These are phyloP conservation scores for Otocyon megalotis DNA, from an alignment of 2,113 vertebrate genomes.

Conservation along the genomic window DNA sequence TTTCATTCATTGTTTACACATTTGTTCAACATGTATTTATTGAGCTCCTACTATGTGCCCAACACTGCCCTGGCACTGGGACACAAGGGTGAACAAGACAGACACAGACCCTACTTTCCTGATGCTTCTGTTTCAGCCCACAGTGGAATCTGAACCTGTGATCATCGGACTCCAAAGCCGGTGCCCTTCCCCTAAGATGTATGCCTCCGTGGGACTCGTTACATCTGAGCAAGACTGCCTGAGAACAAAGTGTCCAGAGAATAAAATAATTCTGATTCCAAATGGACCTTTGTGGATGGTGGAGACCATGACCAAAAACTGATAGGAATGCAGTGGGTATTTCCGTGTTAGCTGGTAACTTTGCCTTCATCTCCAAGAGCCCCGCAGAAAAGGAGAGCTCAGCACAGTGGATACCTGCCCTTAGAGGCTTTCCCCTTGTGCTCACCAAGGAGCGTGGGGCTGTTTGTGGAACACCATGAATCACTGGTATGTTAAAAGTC, in stretches of 20 bases:
- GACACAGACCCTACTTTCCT: background rate
- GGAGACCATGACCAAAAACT: background rate
- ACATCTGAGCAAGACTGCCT: background rate
- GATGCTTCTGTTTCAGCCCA: background rate
- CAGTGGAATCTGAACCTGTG: background rate
- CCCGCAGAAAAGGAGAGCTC: background rate
- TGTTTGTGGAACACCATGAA: background rate
- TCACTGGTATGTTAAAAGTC: background rate
- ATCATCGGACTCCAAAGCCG: background rate
- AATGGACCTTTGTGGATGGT: background rate
- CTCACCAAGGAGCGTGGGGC: background rate
- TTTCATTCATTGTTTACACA: background rate
- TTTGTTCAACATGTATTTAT: background rate
- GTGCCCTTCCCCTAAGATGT: background rate
- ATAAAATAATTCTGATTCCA: background rate
- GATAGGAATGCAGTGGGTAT: background rate
- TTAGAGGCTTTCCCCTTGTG: background rate
- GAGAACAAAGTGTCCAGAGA: constrained; percentile 5
- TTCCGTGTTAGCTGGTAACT: background rate
- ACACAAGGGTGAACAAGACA: background rate
- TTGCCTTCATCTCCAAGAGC: background rate
- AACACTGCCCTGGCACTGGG: background rate
- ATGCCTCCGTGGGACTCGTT: background rate
- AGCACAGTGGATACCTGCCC: background rate
- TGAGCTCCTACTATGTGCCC: background rate